A percentile compares a stretch with the other conserved stretches of the same genome.
phyloP scores from a whole-genome alignment of 2,888 invertebrate genomes.

The Pegoplata infirma region DNA sequence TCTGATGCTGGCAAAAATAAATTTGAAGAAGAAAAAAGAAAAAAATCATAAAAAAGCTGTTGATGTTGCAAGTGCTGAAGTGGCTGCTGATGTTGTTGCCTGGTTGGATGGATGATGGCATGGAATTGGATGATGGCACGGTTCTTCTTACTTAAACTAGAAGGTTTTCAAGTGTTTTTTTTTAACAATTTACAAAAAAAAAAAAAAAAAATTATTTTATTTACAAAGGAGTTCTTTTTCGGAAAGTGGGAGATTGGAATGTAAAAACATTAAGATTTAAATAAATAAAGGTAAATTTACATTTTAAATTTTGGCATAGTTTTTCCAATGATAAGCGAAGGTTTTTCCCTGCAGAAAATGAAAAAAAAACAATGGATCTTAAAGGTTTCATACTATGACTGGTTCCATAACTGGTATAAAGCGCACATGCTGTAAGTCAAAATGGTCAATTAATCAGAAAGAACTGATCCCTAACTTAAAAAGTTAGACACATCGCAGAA shows the following conservation, averaged over 20 bases:
- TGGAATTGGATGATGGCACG: neutral
- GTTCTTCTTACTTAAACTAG: neutral
- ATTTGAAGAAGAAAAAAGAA: constrained; percentile 17
- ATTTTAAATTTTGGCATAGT: too few species aligned
- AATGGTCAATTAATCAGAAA: too few species aligned
- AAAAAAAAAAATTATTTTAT: too few species aligned
- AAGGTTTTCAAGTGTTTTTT: neutral
- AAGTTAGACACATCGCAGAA: too few species aligned
- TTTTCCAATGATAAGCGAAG: too few species aligned
- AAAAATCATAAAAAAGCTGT: constrained; percentile 31
- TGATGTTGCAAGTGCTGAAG: constrained; percentile 58
- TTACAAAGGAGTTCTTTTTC: neutral
- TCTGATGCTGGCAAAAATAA: constrained; percentile 27
- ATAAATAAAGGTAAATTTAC: neutral
- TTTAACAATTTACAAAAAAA: too few species aligned
- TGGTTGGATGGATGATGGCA: neutral
- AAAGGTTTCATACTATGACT: too few species aligned
- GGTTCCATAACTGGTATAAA: too few species aligned
- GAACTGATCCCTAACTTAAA: too few species aligned
- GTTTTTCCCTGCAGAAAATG: too few species aligned
- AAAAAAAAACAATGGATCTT: too few species aligned
- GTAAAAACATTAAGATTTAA: neutral
- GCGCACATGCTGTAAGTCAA: too few species aligned
- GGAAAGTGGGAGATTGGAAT: neutral
- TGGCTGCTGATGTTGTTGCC: constrained; percentile 46